These are phyloP conservation scores for Anser brachyrhynchus DNA, from an alignment of 2,113 vertebrate genomes.

Conservation along the genomic window DNA sequence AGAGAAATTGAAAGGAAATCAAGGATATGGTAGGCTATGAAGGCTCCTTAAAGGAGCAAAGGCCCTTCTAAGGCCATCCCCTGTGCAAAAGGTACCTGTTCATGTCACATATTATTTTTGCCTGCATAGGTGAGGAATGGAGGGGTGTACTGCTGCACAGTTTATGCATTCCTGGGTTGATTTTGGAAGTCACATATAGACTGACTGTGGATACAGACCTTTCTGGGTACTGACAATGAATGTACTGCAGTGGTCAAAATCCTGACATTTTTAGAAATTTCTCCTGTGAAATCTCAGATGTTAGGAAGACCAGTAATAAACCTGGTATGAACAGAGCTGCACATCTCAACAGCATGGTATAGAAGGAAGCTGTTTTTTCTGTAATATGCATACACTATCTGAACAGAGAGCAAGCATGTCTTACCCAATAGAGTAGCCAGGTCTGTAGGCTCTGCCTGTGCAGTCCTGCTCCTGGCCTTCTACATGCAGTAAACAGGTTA, in stretches of 20 bases:
- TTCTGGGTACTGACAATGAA: neutral
- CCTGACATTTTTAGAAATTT: neutral
- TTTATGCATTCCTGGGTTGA: neutral
- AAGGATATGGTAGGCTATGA: neutral
- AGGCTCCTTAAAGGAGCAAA: neutral
- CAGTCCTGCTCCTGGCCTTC: neutral
- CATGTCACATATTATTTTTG: neutral
- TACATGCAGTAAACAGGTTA: neutral
- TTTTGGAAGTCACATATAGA: neutral
- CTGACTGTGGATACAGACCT: neutral
- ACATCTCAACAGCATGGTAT: neutral
- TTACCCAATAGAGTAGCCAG: neutral
- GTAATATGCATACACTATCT: neutral
- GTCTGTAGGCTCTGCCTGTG: neutral
- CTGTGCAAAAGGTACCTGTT: neutral
- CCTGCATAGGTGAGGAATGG: neutral
- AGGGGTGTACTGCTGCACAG: neutral
- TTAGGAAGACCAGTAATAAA: neutral
- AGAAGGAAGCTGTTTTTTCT: neutral
- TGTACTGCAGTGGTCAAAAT: neutral
- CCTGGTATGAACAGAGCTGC: neutral
- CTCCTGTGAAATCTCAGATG: neutral
- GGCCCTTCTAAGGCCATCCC: neutral
- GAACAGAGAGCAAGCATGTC: neutral
- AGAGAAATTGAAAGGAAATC: neutral